A percentile compares a stretch with the other conserved stretches of the same genome.
phyloP scores from a whole-genome alignment of 2,797 vertebrate species.

The Hephaestus fuliginosus region DNA sequence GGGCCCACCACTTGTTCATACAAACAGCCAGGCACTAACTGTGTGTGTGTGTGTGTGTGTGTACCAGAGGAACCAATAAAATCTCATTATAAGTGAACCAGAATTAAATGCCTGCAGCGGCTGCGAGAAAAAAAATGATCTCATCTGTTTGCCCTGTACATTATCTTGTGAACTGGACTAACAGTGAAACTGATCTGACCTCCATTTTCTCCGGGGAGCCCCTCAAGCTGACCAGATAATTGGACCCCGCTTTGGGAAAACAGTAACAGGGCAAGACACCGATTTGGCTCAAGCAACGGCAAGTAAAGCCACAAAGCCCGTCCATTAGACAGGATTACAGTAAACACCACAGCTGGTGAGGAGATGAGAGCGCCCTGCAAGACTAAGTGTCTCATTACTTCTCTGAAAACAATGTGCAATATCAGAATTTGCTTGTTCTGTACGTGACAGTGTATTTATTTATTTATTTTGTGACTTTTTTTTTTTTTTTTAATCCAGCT shows the following conservation, averaged over 20 bases:
- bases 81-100: background rate
- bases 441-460: background rate
- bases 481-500: background rate
- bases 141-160: conserved; percentile 21
- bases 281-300: conserved; percentile 1
- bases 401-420: conserved; percentile 5
- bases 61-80: background rate
- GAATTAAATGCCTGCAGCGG: background rate
- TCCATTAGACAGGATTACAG: conserved; percentile 41
- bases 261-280: conserved; percentile 4
- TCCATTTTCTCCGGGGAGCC: conserved; percentile 9
- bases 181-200: conserved; percentile 7
- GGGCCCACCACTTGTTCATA: background rate
- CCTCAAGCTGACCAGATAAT: conserved; percentile 4
- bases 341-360: conserved; percentile 42
- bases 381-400: conserved; percentile 1
- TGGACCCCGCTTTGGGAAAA: conserved; percentile 33
- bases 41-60: no score
- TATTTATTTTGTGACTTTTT: no score
- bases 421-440: background rate
- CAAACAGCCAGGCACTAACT: background rate
- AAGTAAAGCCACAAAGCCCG: conserved; percentile 2
- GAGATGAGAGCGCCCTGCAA: conserved; percentile 18
- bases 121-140: conserved; percentile 8
- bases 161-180: conserved; percentile 3